These are phyloP conservation scores for Oreochromis grahami DNA, from an alignment of 2,797 vertebrate genomes.

Conservation along the genomic window DNA sequence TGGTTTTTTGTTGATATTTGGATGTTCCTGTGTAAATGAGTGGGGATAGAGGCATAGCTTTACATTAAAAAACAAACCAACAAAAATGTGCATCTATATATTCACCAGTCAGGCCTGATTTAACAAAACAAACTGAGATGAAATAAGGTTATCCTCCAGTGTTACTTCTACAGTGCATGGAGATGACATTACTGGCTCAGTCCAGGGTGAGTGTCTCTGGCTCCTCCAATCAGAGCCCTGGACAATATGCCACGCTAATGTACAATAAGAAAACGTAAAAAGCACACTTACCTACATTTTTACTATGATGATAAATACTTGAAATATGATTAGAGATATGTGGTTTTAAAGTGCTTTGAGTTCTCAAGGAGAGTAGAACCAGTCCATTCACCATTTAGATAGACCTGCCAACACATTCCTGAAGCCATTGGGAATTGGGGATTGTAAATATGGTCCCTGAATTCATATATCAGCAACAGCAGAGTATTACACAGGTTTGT, in stretches of 20 bases:
- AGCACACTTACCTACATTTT: not conserved
- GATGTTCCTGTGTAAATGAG: not conserved
- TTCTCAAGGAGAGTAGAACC: not conserved
- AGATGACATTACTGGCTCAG: not conserved
- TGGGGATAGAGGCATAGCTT: not conserved
- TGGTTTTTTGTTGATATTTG: not conserved
- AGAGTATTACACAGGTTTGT: not conserved
- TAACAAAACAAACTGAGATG: not conserved
- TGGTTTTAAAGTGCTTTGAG: not conserved
- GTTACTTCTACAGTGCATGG: not conserved
- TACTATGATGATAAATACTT: not conserved
- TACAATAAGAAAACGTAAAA: not conserved
- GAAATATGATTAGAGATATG: not conserved
- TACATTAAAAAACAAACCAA: not conserved
- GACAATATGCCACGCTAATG: not conserved
- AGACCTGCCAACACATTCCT: not conserved
- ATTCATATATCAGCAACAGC: not conserved
- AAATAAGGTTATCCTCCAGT: not conserved
- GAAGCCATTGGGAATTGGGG: not conserved
- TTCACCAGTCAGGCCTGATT: not conserved
- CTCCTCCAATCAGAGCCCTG: not conserved
- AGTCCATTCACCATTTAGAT: not conserved
- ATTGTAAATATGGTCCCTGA: not conserved
- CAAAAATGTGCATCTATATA: not conserved
- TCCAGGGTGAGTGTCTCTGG: not conserved